A percentile compares a stretch with the other conserved stretches of the same genome.
phyloP scores from a whole-genome alignment of 2,113 vertebrate genomes.

The Pagrus major region DNA sequence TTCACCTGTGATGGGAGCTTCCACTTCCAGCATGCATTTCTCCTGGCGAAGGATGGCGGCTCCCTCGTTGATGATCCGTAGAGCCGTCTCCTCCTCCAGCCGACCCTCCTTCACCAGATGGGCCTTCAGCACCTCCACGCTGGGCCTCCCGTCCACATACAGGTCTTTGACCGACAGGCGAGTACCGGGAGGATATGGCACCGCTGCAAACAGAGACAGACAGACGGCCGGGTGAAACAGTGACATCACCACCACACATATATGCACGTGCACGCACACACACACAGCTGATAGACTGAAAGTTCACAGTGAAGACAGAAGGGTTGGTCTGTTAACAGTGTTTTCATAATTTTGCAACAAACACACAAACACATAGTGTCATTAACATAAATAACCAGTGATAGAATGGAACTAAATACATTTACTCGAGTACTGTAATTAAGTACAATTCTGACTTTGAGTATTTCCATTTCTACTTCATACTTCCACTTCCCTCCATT shows the following conservation, averaged over 20 bases:
- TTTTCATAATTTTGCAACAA: not conserved
- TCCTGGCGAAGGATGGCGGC: constrained; percentile 85
- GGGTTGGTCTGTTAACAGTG: not conserved
- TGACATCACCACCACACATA: not conserved
- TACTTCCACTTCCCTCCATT: no score
- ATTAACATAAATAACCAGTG: no score
- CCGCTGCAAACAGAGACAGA: constrained; percentile 67
- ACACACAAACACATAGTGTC: not conserved
- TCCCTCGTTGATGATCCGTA: constrained; percentile 85
- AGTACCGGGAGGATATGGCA: constrained; percentile 85
- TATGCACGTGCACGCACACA: not conserved
- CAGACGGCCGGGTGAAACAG: not conserved
- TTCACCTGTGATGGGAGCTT: constrained; percentile 86
- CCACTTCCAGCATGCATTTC: constrained; percentile 88
- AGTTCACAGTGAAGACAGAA: not conserved
- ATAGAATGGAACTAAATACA: no score
- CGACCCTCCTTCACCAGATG: constrained; percentile 87
- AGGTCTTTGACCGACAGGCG: constrained; percentile 83
- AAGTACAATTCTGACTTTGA: no score
- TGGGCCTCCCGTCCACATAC: constrained; percentile 84
- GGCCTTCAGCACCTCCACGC: constrained; percentile 84
- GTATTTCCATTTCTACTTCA: no score
- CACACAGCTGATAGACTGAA: not conserved
- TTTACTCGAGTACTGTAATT: no score
- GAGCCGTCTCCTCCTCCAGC: constrained; percentile 84